Conservation (phyloP, 2,888 invertebrate genomes). For the Germaria angustata region DNA sequence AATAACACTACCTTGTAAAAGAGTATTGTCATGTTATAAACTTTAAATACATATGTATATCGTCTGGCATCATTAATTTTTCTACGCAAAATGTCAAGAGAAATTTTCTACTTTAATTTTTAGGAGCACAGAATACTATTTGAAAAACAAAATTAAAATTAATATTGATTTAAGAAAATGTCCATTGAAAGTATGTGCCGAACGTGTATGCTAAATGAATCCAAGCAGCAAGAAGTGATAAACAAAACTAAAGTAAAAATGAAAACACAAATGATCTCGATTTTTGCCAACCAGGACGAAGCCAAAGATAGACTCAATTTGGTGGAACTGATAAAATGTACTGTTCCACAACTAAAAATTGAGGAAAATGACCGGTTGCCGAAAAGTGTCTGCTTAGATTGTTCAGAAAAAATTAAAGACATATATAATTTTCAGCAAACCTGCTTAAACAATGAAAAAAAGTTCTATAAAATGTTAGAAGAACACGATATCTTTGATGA, state of each 20-base stretch:
- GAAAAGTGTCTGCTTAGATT: slow-evolving; percentile 42
- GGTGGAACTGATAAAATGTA: slow-evolving; percentile 35
- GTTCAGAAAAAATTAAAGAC: slow-evolving; percentile 54
- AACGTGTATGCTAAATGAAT: slow-evolving; percentile 44
- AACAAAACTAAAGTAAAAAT: slow-evolving; percentile 37
- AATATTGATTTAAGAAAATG: slow-evolving; percentile 26
- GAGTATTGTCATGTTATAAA: too few species aligned
- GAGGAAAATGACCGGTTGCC: slow-evolving; percentile 49
- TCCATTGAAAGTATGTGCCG: slow-evolving; percentile 43
- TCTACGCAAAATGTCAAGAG: neutral
- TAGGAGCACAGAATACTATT: neutral
- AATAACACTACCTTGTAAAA: too few species aligned
- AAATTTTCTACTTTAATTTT: slow-evolving; percentile 17
- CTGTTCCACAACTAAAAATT: slow-evolving; percentile 51
- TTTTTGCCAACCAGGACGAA: slow-evolving; percentile 29
- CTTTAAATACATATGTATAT: too few species aligned
- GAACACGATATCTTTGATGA: neutral
- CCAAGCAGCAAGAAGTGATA: slow-evolving; percentile 4
- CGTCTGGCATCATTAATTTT: neutral
- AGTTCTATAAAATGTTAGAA: slow-evolving; percentile 54
- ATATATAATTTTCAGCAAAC: slow-evolving; percentile 52
- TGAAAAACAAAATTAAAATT: too few species aligned
- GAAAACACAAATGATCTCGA: slow-evolving; percentile 48
- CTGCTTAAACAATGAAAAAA: slow-evolving; percentile 48
- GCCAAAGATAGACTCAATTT: slow-evolving; percentile 42